Conservation (phyloP, 2,113 vertebrate genomes). For the human (Homo sapiens) region DNA sequence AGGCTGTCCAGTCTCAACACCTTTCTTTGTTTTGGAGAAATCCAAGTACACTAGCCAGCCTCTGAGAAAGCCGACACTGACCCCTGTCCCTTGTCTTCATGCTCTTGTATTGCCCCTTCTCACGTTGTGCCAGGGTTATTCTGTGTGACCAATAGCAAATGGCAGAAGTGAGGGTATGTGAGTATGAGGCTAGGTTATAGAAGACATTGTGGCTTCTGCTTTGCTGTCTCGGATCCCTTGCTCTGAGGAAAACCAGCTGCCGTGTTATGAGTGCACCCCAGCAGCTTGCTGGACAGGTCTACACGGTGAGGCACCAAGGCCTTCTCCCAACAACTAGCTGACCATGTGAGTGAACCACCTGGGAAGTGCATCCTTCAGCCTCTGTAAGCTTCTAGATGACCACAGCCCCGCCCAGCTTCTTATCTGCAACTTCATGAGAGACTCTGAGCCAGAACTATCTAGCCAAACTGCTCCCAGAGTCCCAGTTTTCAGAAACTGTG, state of each 20-base stretch:
- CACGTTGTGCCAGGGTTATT: neutral
- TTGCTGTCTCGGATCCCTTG: neutral
- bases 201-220: neutral
- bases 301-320: neutral
- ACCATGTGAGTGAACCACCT: neutral
- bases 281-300: neutral
- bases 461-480: neutral
- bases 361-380: neutral
- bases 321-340: neutral
- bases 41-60: neutral
- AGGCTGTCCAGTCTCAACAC: neutral
- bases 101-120: neutral
- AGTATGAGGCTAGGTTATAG: neutral
- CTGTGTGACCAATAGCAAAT: neutral
- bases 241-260: neutral
- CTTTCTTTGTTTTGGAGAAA: constrained; percentile 3
- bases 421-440: neutral
- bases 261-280: neutral
- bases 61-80: neutral
- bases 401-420: neutral
- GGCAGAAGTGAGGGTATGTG: neutral
- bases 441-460: neutral
- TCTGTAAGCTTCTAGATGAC: neutral
- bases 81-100: neutral
- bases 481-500: neutral